phyloP scores from a whole-genome alignment of 1,140 invertebrate genomes.

The Cyclargus thomasi region DNA sequence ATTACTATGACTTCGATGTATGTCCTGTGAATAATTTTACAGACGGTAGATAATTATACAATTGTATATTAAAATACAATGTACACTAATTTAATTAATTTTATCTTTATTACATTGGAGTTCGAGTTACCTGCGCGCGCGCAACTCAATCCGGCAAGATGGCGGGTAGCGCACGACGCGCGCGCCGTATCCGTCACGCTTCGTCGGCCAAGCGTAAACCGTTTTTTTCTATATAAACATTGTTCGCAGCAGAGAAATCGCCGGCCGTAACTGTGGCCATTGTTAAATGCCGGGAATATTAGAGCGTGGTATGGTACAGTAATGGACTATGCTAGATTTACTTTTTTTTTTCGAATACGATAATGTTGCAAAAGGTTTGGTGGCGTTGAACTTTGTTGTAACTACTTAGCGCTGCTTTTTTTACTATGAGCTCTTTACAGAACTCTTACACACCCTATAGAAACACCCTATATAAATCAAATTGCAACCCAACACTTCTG shows the following conservation, averaged over 20 bases:
- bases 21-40: too few species aligned
- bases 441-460: too few species aligned
- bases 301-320: slow-evolving; percentile 68
- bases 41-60: too few species aligned
- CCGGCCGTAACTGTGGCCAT: slow-evolving; percentile 66
- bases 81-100: not conserved
- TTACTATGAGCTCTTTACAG: too few species aligned
- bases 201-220: slow-evolving; percentile 53
- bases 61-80: not conserved
- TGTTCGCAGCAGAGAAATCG: slow-evolving; percentile 72
- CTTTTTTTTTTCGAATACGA: slow-evolving; percentile 20
- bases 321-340: slow-evolving; percentile 37
- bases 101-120: not conserved
- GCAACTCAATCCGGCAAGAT: slow-evolving; percentile 66
- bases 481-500: too few species aligned
- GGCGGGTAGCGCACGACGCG: slow-evolving; percentile 68
- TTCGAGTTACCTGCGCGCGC: slow-evolving; percentile 17
- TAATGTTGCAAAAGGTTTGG: slow-evolving; percentile 14
- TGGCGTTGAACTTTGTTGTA: slow-evolving; percentile 16
- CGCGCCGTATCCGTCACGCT: slow-evolving; percentile 63
- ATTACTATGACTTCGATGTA: too few species aligned
- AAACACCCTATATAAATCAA: too few species aligned
- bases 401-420: too few species aligned
- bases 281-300: slow-evolving; percentile 65
- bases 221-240: slow-evolving; percentile 72